Evolutionary conservation across 2,797 vertebrate genomes (phyloP).

Genomic region (Podarcis lilfordi): DNA sequence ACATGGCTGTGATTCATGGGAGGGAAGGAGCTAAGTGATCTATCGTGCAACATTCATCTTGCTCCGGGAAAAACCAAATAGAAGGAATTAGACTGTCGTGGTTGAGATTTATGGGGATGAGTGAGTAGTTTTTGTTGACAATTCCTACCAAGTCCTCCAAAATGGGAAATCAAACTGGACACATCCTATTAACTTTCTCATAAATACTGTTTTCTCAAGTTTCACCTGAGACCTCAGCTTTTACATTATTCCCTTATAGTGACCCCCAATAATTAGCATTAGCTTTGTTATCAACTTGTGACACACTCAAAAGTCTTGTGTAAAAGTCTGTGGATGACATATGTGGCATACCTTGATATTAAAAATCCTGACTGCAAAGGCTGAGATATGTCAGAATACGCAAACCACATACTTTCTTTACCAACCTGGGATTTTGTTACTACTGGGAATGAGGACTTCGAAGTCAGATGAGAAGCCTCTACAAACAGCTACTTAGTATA

Average conservation of each 20-base stretch:
- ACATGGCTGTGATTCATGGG: slow-evolving; percentile 30
- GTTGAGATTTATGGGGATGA: slow-evolving; percentile 46
- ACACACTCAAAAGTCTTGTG: background rate
- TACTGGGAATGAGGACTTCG: slow-evolving; percentile 55
- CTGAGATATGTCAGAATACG: slow-evolving; percentile 25
- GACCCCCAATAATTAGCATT: background rate
- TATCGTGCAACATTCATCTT: slow-evolving; percentile 41
- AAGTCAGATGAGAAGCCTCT: slow-evolving; percentile 56
- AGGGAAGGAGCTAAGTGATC: slow-evolving; percentile 37
- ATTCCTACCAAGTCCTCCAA: slow-evolving; percentile 16
- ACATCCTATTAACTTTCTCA: background rate
- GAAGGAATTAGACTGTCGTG: slow-evolving; percentile 35
- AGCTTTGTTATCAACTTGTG: slow-evolving; percentile 24
- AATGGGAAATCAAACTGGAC: slow-evolving; percentile 18
- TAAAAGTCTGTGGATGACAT: background rate
- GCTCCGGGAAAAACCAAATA: slow-evolving; percentile 40
- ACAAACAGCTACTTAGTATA: slow-evolving; percentile 44
- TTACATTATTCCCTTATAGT: background rate
- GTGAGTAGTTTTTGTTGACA: slow-evolving; percentile 60
- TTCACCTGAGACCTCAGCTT: accelerated
- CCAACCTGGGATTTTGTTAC: slow-evolving; percentile 45
- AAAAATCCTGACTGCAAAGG: slow-evolving; percentile 3
- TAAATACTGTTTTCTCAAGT: background rate
- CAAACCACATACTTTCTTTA: slow-evolving; percentile 29
- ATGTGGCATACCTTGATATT: slow-evolving; percentile 51